phyloP scores from a whole-genome alignment of 2,113 vertebrate genomes.

The Ceuthmochares aereus region DNA sequence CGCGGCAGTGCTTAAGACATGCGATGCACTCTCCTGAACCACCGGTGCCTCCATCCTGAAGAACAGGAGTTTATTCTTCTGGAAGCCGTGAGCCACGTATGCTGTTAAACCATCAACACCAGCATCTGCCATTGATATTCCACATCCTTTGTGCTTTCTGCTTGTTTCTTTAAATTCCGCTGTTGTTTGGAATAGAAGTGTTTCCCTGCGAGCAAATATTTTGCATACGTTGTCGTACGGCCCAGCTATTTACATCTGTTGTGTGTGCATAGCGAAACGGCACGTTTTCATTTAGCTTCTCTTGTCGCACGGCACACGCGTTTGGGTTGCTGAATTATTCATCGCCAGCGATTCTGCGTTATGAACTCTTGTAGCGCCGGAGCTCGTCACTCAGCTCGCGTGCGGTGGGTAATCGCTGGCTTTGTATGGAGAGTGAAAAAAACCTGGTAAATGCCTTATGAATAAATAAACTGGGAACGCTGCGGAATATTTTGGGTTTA shows the following conservation, averaged over 20 bases:
- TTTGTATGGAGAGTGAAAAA: neutral
- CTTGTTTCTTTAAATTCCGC: neutral
- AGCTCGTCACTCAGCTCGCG: neutral
- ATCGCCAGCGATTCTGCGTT: neutral
- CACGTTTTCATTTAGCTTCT: neutral
- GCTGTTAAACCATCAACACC: neutral
- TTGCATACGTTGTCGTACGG: neutral
- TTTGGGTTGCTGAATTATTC: slow-evolving; percentile 6
- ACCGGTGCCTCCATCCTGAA: neutral
- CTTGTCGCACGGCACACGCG: neutral
- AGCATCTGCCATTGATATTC: neutral
- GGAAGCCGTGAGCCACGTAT: too few species aligned
- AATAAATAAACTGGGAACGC: neutral
- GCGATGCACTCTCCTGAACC: accelerated
- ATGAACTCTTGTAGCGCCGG: neutral
- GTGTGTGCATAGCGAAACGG: neutral
- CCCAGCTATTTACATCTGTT: neutral
- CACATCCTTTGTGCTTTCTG: neutral
- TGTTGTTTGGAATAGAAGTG: neutral
- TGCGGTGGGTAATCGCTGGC: neutral
- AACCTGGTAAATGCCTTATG: neutral
- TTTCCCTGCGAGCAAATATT: neutral
- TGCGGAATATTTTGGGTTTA: neutral
- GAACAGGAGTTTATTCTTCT: neutral
- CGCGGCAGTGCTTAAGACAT: neutral